Base-by-base conservation (phyloP, 2,797 vertebrate genomes). In the Rhabdophis nuchalis region DNA sequence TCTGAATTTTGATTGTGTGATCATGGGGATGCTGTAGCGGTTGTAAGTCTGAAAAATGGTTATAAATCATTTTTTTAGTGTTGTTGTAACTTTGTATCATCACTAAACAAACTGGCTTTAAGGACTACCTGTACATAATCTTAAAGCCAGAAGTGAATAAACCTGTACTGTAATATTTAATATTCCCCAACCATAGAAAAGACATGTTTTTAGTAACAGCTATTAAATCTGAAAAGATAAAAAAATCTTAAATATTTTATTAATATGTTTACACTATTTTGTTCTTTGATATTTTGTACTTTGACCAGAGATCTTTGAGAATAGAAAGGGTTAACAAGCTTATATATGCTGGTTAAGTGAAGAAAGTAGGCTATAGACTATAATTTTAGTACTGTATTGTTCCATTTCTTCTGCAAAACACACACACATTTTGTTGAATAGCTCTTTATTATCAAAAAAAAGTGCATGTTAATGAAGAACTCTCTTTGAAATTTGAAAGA, bases 371-470 rank as follows among this genome's bases (percentile, higher is more conserved):
- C 56, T 89, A 50, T 61, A 61, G 27, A 61, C 16, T 54, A 32
- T 32, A 52, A 16, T 64, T 57, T 36, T 50, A 85, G 57, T 13
- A 52, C 27, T 58, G 25, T 18, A 32, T 88, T 52, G 50, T 58
- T 50, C n/a, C 4, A 46, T 25, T 41, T 13, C 41, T 50, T 56
- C 77, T 32, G 29, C 53, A 87, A 87, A 32, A 87, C 8, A 87
- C 52, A 32, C 29, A 56, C 27, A 53, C 29, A 87, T 68, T 87
- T 29, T 89, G 91, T 72, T 86, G 32, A 92, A 86, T 18, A 50
- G 82, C 25, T 85, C 25, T 92, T 89, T 89, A 92, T 92, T 92
- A 92, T 56, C 50, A 92, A 92, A 88, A 88, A 88, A 64, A 92
- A 82, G 27, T 91, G 86, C 36, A 32, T 87, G 58, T 50, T 92